These are phyloP conservation scores for Bombylius major DNA, from an alignment of 2,888 invertebrate genomes.

Conservation along the genomic window DNA sequence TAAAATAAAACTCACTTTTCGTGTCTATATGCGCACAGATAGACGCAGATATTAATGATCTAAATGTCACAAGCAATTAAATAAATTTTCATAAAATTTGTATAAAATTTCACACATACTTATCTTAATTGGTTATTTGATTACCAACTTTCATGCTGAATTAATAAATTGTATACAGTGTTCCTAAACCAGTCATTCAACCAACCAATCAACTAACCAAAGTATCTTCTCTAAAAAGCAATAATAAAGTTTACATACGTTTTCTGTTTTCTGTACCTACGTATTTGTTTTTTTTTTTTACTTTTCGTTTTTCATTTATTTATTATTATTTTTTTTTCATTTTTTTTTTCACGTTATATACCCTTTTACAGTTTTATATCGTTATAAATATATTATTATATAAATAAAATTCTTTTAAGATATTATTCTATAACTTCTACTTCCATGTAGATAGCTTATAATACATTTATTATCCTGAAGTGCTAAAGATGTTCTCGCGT, in stretches of 20 bases:
- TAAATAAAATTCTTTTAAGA: no score
- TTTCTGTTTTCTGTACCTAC: no score
- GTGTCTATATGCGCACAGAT: no score
- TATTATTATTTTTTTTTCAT: neutral
- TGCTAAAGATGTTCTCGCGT: neutral
- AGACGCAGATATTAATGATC: neutral
- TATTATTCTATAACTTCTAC: no score
- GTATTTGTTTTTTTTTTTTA: no score
- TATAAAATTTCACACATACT: constrained; percentile 11
- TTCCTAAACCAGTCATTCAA: no score
- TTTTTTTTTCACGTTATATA: neutral
- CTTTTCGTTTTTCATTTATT: no score
- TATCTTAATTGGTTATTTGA: constrained; percentile 11
- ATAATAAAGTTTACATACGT: no score
- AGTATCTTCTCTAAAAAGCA: no score
- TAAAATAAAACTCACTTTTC: no score
- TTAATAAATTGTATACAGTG: constrained; percentile 1
- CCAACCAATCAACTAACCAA: no score
- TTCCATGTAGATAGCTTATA: no score
- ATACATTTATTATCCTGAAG: neutral
- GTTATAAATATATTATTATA: neutral
- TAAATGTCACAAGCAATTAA: constrained; percentile 9
- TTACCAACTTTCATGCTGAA: constrained; percentile 10
- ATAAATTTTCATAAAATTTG: constrained; percentile 11
- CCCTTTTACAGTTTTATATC: neutral